Conservation (phyloP, 2,113 vertebrate species). For the Aegotheles bennettii region DNA sequence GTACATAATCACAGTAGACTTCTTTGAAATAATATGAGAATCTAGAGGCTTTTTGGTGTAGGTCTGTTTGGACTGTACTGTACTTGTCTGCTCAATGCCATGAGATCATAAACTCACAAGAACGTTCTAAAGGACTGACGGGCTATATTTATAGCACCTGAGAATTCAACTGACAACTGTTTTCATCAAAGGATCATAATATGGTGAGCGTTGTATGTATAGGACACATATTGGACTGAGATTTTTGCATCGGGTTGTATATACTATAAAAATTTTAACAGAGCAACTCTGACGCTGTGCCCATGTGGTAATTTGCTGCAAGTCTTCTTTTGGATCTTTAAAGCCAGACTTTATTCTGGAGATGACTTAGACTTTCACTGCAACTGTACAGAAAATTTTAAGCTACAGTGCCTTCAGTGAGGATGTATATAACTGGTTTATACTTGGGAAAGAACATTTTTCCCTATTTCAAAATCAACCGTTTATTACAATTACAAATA, state of each 20-base stretch:
- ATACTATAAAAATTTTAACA: not conserved
- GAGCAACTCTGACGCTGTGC: not conserved
- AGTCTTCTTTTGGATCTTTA: not conserved
- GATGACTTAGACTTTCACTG: not conserved
- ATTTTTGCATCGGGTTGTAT: not conserved
- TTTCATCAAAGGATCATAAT: not conserved
- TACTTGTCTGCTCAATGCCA: not conserved
- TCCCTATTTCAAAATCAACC: not conserved
- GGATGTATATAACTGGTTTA: not conserved
- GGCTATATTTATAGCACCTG: not conserved
- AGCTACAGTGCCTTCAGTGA: not conserved
- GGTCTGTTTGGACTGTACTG: not conserved
- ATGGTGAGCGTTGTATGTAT: not conserved
- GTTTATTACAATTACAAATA: slow-evolving; percentile 1
- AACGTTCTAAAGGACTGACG: not conserved
- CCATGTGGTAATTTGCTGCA: not conserved
- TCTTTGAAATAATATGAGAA: not conserved
- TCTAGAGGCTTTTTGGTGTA: not conserved
- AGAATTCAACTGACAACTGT: not conserved
- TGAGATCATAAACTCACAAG: not conserved
- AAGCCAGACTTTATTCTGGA: not conserved
- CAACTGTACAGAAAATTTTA: not conserved
- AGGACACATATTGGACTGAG: not conserved
- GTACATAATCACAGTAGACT: not conserved
- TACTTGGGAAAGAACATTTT: not conserved